Evolutionary conservation across 2,888 invertebrate genomes (phyloP).

Genomic region (Lomographa bimaculata): DNA sequence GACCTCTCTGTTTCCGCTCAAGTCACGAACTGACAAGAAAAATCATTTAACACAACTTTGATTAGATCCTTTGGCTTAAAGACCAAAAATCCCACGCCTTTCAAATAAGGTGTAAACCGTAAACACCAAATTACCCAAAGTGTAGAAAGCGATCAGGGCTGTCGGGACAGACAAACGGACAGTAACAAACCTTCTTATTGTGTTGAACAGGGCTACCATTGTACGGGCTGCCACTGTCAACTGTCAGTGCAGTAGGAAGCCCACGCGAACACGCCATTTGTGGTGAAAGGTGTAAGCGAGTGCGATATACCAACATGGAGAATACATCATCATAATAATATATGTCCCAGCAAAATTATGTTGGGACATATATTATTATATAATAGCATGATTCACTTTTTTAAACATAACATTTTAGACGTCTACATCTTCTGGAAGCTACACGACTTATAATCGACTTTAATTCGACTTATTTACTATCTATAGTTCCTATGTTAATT

Average conservation of each 20-base stretch:
- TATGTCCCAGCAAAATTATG: too few species aligned
- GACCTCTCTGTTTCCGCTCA: too few species aligned
- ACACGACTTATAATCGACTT: too few species aligned
- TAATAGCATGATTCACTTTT: too few species aligned
- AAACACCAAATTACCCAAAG: constrained; percentile 25
- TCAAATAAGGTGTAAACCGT: constrained; percentile 14
- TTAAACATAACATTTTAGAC: too few species aligned
- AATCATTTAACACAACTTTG: too few species aligned
- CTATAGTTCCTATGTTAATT: too few species aligned
- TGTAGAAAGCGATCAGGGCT: constrained; percentile 32
- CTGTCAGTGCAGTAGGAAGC: constrained; percentile 48
- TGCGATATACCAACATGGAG: constrained; percentile 14
- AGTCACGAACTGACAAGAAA: too few species aligned
- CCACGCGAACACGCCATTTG: constrained; percentile 45
- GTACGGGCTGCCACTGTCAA: constrained; percentile 45
- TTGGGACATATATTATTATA: too few species aligned
- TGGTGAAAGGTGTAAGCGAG: constrained; percentile 12
- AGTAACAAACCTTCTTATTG: constrained; percentile 36
- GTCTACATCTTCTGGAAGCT: too few species aligned
- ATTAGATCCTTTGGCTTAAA: background rate
- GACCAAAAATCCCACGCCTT: constrained; percentile 8
- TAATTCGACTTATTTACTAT: too few species aligned
- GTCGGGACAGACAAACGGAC: constrained; percentile 23
- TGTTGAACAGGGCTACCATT: constrained; percentile 40
- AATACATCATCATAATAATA: too few species aligned